A percentile compares a stretch with the other conserved stretches of the same genome.
Evolutionary conservation across 2,113 vertebrate species (phyloP).

Genomic region (Cyphomyrus plagiostoma): DNA sequence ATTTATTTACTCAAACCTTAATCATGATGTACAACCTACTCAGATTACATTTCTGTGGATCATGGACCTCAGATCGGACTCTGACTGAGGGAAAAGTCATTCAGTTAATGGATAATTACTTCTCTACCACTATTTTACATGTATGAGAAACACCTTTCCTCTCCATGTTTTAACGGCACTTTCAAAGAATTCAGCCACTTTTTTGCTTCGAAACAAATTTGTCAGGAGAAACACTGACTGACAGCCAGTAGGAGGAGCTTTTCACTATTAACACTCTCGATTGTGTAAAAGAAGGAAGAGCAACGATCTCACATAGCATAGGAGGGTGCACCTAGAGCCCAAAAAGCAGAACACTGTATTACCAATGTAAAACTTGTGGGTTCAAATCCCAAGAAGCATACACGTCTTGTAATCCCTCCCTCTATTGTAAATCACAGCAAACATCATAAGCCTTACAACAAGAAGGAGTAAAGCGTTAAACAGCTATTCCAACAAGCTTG

Average conservation of each 20-base stretch:
- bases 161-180: conserved; percentile 23
- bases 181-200: conserved; percentile 51
- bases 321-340: neutral
- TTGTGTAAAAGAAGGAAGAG: neutral
- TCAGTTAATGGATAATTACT: neutral
- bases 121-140: neutral
- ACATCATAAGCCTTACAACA: neutral
- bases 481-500: neutral
- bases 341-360: neutral
- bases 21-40: neutral
- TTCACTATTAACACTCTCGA: neutral
- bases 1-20: neutral
- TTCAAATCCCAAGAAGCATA: neutral
- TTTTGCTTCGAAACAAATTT: conserved; percentile 63
- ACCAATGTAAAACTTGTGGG: neutral
- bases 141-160: conserved; percentile 21
- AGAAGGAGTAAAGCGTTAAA: neutral
- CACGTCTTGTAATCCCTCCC: neutral
- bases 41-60: neutral
- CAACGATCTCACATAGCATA: neutral
- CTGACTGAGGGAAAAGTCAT: neutral
- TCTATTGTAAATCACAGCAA: neutral
- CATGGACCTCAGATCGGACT: neutral
- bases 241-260: conserved; percentile 67
- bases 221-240: conserved; percentile 58